These are phyloP conservation scores for Oeneis ivallda DNA, from an alignment of 2,888 invertebrate genomes.

Conservation along the genomic window DNA sequence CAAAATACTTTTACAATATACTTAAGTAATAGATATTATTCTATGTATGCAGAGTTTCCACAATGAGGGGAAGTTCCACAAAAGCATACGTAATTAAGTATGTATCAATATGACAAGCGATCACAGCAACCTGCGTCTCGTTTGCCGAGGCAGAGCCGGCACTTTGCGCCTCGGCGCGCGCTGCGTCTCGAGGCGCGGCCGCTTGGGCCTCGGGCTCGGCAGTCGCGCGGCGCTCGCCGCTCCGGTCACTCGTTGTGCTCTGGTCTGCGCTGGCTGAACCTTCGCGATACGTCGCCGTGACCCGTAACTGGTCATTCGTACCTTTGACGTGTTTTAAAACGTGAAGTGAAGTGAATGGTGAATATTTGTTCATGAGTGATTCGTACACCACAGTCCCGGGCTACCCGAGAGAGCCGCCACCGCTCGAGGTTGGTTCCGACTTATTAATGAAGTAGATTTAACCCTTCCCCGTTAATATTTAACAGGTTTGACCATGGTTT, in stretches of 20 bases:
- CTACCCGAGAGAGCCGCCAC: conserved; percentile 60
- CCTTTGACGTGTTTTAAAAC: not conserved
- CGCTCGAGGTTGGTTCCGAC: conserved; percentile 56
- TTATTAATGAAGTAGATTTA: not conserved
- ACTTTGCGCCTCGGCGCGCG: too few species aligned
- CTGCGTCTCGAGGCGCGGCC: not conserved
- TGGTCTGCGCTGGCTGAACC: too few species aligned
- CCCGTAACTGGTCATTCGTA: not conserved
- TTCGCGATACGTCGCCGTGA: not conserved
- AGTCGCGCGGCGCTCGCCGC: conserved; percentile 17
- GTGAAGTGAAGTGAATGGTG: conserved; percentile 13
- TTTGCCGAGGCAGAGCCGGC: not conserved
- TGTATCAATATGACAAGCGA: not conserved
- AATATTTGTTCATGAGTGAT: not conserved
- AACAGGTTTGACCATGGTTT: not conserved
- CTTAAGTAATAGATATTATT: too few species aligned
- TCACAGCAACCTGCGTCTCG: not conserved
- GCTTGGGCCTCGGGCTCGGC: not conserved
- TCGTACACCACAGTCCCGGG: conserved; percentile 46
- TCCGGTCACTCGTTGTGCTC: not conserved
- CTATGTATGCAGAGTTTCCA: too few species aligned
- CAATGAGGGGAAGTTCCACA: too few species aligned
- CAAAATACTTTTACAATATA: too few species aligned
- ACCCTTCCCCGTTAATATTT: not conserved
- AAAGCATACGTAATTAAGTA: too few species aligned